Evolutionary conservation across 2,113 vertebrate genomes (phyloP).

Genomic region (Manacus vitellinus): DNA sequence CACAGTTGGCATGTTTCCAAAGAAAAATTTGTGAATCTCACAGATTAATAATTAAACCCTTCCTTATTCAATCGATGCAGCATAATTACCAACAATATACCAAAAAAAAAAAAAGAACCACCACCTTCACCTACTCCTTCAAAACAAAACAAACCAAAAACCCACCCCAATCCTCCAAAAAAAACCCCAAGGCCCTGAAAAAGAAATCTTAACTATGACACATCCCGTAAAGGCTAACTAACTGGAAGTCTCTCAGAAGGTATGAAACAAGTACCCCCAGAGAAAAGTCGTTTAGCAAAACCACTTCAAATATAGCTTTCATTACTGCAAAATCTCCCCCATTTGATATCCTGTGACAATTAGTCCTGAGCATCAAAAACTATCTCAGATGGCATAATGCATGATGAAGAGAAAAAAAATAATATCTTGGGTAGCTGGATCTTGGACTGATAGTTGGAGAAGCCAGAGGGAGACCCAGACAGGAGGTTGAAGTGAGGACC

Average conservation of each 20-base stretch:
- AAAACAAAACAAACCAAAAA: not conserved
- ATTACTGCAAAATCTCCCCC: not conserved
- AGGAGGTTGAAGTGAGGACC: not conserved
- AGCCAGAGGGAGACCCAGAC: not conserved
- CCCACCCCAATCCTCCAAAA: not conserved
- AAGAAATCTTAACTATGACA: not conserved
- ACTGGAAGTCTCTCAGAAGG: not conserved
- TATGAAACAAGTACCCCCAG: not conserved
- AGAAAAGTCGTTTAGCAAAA: not conserved
- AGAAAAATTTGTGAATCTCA: conserved; percentile 26
- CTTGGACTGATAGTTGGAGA: not conserved
- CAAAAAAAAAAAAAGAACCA: not conserved
- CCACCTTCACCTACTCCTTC: not conserved
- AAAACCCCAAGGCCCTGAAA: not conserved
- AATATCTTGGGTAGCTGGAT: not conserved
- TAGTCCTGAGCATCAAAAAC: not conserved
- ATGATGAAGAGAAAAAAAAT: not conserved
- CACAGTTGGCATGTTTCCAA: not conserved
- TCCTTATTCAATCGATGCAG: not conserved
- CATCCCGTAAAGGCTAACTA: not conserved
- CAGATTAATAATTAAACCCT: conserved; percentile 26
- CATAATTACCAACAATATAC: not conserved
- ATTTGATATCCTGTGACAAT: not conserved
- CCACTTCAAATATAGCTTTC: not conserved
- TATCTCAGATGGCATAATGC: not conserved